Base-by-base conservation (phyloP, 2,797 vertebrate species). In the Rhinella marina region DNA sequence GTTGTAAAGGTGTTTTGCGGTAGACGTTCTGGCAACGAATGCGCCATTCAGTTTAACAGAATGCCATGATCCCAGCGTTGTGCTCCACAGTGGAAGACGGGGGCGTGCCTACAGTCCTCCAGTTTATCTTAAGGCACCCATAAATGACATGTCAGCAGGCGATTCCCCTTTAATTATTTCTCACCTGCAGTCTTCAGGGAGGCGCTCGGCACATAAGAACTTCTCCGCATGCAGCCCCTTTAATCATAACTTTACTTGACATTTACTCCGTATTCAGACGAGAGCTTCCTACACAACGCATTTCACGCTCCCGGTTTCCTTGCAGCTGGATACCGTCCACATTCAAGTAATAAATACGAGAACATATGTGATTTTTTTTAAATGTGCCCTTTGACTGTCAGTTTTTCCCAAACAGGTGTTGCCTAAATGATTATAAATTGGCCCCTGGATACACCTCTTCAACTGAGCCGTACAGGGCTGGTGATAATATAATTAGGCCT, bases 351-450 rank as follows among this genome's bases (percentile, higher is more conserved):
- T 94, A 95, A 95, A 95, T 93, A 94, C 10, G 85, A 93, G 94
- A 96, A 95, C 95, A 96, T 95, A 95, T 96, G 95, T 92, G 94
- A 93, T 93, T 94, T 94, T 90, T 92, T 95, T 92, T 0, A 91
- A 95, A 95, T 95, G 92, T 96, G 95, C 95, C 95, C 95, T 95
- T 96, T 96, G 96, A 97, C 97, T 97, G 96, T 95, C 96, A 96
- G 94, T 96, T 95, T 96, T 93, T 95, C 96, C 97, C 95, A 97
- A 98, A 98, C 97, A 99, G 98, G 97, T 99, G 97, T 96, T 95
- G 95, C 94, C 96, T 98, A 98, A 99, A 99, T 98, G 97, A 97
- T 98, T 97, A 98, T 98, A 97, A 99, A 99, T 99, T 97, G 96
- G 96, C 97, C 96, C 96, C 96, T 98, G 97, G 96, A 96, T 97